These are phyloP conservation scores for Agriopis marginaria DNA, from an alignment of 2,888 invertebrate genomes.

Conservation along the genomic window DNA sequence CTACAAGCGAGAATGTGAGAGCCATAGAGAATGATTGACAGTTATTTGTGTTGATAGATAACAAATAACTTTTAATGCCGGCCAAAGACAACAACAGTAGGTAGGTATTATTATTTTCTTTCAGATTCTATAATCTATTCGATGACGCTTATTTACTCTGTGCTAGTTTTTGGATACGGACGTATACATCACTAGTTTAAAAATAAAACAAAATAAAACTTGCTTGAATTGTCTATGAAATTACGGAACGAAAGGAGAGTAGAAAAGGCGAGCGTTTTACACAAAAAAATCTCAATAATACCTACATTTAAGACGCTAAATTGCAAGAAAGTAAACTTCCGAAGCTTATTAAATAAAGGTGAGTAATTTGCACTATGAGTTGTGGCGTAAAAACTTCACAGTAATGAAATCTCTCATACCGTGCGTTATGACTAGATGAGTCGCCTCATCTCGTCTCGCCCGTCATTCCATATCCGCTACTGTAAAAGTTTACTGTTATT, in stretches of 20 bases:
- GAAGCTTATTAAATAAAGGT: conserved; percentile 59
- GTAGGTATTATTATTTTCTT: no score
- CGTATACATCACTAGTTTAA: conserved; percentile 16
- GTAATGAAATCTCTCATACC: conserved; percentile 49
- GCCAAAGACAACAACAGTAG: neutral
- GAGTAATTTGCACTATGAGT: conserved; percentile 41
- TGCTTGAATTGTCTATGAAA: conserved; percentile 63
- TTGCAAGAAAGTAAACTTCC: conserved; percentile 50
- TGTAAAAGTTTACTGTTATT: conserved; percentile 70
- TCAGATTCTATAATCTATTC: no score
- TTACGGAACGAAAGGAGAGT: conserved; percentile 52
- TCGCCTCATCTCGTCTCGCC: conserved; percentile 61
- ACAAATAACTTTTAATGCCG: neutral
- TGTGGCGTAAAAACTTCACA: neutral
- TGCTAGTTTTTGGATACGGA: neutral
- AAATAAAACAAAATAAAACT: conserved; percentile 25
- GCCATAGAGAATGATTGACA: neutral
- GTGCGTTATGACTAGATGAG: conserved; percentile 62
- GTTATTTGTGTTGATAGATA: neutral
- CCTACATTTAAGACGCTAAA: conserved; percentile 48
- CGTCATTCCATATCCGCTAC: conserved; percentile 76
- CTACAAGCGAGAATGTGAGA: neutral
- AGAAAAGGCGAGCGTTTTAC: conserved; percentile 66
- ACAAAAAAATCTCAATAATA: conserved; percentile 57
- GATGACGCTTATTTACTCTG: neutral